Conservation (phyloP, 2,888 invertebrate genomes). For the Chalcosyrphus nemorum region DNA sequence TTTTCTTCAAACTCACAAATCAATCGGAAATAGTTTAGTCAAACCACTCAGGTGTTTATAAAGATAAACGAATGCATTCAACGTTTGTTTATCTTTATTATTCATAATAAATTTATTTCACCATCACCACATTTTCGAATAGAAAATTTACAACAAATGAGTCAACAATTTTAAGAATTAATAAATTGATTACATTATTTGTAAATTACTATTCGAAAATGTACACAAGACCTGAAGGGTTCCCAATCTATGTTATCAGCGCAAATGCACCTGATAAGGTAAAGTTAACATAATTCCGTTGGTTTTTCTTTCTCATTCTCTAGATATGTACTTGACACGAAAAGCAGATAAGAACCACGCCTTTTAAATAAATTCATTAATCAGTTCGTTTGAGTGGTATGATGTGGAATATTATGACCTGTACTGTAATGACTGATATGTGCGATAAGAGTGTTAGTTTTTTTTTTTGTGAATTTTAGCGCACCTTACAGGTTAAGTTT, state of each 20-base stretch:
- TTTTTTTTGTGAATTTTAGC: conserved; percentile 40
- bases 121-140: neutral
- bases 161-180: neutral
- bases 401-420: conserved; percentile 11
- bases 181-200: neutral
- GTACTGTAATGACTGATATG: conserved; percentile 17
- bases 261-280: conserved; percentile 47
- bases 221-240: neutral
- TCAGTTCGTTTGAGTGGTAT: conserved; percentile 5
- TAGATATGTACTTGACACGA: conserved; percentile 23
- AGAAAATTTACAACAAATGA: neutral
- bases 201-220: neutral
- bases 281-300: conserved; percentile 32
- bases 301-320: too few relatives aligned
- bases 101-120: neutral
- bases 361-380: conserved; percentile 55
- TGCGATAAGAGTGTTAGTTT: neutral
- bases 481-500: neutral
- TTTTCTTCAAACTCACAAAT: too few relatives aligned
- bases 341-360: conserved; percentile 38
- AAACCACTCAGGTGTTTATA: neutral
- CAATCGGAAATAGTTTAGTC: too few relatives aligned
- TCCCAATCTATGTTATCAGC: conserved; percentile 37
- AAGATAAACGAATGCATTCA: neutral
- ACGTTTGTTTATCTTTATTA: neutral